Base-by-base conservation (phyloP, 2,113 vertebrate species). In the Heterotis niloticus region DNA sequence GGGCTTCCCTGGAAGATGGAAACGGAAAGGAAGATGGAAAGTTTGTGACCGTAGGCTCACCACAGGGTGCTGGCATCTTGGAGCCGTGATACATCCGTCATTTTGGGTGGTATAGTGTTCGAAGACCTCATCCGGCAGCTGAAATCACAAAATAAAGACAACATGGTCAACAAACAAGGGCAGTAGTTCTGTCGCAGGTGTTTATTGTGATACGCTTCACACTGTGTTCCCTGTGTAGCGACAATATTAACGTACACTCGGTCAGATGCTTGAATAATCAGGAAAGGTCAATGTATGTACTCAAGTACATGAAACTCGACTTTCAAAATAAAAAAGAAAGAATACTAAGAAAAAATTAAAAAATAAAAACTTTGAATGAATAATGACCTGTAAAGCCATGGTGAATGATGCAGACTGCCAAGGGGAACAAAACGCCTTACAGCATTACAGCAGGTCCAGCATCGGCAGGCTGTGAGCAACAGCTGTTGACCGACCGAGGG, bases 61-160 rank as follows among this genome's bases (percentile, higher is more conserved):
- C 28, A 12, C 14, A 4, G 26, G 77, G 66, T 59, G 62, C 44
- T 23, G 44, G 29, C 52, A 34, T 44, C 52, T 11, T 29, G 16
- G 23, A 20, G 52, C 66, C 24, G 28, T 26, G 64, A 77, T 54
- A 67, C 64, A 66, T 77, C 76, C 28, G 54, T 20, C 51, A 20
- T 64, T 57, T 18, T 60, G 77, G 66, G 77, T 78, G 67, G 57
- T 71, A 62, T n/a, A 5, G 11, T 64, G 59, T 78, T 71, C n/a
- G 18, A 76, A 51, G 34, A 34, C 26, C 67, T 59, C 51, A n/a
- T 54, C 34, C 65, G 51, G 52, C 52, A 28, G 16, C 44, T n/a
- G 65, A 2, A 16, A 24, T 56, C 16, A 24, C n/a, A 66, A 67
- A 67, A 77, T 29, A 67, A 26, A 18, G 44, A 67, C 64, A 77